Percentiles rank a stretch among this genome's conserved stretches.
These are phyloP conservation scores for Idaea straminata DNA, from an alignment of 2,888 invertebrate genomes.

Conservation along the genomic window DNA sequence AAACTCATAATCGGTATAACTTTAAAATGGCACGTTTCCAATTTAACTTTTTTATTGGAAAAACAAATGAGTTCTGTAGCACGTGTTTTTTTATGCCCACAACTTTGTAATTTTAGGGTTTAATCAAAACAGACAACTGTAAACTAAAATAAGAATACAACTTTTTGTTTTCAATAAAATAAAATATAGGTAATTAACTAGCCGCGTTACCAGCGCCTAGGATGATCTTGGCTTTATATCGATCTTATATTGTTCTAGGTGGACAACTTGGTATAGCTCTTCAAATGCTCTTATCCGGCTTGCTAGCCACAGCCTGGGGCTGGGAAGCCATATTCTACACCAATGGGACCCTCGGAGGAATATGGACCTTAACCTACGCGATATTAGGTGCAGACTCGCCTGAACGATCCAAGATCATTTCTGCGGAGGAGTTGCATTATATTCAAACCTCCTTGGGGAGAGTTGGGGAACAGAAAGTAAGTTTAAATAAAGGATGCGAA, in stretches of 20 bases:
- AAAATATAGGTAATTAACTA: too few species aligned
- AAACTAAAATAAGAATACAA: too few species aligned
- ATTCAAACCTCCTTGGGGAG: conserved; percentile 81
- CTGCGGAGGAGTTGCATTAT: conserved; percentile 82
- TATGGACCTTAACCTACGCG: conserved; percentile 82
- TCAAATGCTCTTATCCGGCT: conserved; percentile 86
- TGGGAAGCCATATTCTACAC: conserved; percentile 90
- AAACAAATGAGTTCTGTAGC: too few species aligned
- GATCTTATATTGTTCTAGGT: conserved; percentile 63
- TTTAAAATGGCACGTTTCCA: conserved; percentile 1
- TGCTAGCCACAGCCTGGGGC: conserved; percentile 83
- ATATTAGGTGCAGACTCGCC: conserved; percentile 85
- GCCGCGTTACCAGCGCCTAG: too few species aligned
- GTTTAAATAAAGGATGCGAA: conserved; percentile 9
- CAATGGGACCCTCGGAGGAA: conserved; percentile 82
- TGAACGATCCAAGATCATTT: conserved; percentile 79
- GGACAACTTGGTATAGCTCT: conserved; percentile 89
- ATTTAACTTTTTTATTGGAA: conserved; percentile 5
- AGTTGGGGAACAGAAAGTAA: conserved; percentile 61
- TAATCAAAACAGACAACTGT: too few species aligned
- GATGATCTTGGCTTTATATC: too few species aligned
- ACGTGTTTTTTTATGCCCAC: too few species aligned
- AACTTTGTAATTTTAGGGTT: too few species aligned
- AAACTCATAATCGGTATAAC: too few species aligned
- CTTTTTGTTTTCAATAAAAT: too few species aligned